Base-by-base conservation (phyloP, 2,797 vertebrate species). In the Zalophus californianus region DNA sequence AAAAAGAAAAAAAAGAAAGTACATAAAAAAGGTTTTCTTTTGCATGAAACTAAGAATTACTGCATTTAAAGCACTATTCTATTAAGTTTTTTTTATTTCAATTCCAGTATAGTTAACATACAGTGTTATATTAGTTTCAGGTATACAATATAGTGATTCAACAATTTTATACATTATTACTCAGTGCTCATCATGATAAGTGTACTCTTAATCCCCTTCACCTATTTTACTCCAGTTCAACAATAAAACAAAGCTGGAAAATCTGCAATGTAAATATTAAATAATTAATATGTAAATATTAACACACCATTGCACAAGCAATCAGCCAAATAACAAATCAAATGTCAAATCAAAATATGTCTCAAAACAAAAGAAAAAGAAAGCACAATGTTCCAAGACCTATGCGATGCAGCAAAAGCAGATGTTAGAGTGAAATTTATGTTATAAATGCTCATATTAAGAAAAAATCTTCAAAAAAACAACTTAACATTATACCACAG, bases 31-130 rank as follows among this genome's bases (percentile, higher is more conserved):
- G 7, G n/a, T 84, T 68, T 92, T 66, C 14, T 92, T 91, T 68
- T 66, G 48, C 20, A 73, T 66, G 79, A 50, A 90, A n/a, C 58
- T 66, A 92, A 85, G 64, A 97, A 86, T 89, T 89, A 27, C 8
- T 66, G 20, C 86, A 70, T 89, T 77, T 93, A 50, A 54, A 94
- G 38, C 21, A 66, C 25, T 66, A 25, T 41, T 75, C 44, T 58
- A 79, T 38, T 38, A 70, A 38, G 18, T 38, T 70, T 70, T 68
- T 20, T 20, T 25, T 5, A 70, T 70, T 35, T 70, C n/a, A 72
- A 23, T 41, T 72, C 35, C n/a, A 23, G 35, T 25, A 41, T 38
- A 72, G 35, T 72, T 38, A 38, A 72, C 20, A 38, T 72, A 38
- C 9, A 72, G 21, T 72, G 68, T 38, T 72, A 38, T 41, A 41